Conservation (phyloP, 2,888 invertebrate species). For the Phortica magna region DNA sequence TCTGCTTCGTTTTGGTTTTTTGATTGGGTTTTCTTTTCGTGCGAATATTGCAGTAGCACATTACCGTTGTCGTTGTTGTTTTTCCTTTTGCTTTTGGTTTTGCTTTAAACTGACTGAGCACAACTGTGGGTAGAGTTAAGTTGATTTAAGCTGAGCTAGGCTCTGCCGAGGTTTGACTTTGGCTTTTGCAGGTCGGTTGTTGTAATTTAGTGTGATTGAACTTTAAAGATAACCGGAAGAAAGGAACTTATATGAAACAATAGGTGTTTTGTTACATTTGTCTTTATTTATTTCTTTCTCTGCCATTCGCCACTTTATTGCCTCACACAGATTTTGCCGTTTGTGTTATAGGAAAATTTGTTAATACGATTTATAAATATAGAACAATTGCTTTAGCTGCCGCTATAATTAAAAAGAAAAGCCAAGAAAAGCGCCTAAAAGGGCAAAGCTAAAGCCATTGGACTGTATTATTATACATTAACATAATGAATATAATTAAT, state of each 20-base stretch:
- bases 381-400: no score
- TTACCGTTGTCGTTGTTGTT: constrained; percentile 4
- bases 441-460: no score
- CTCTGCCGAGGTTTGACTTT: constrained; percentile 26
- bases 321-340: not conserved
- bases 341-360: not conserved
- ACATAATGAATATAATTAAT: no score
- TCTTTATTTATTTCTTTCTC: constrained; percentile 1
- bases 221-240: constrained; percentile 68
- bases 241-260: constrained; percentile 53
- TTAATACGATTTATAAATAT: no score
- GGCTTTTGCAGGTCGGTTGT: constrained; percentile 53
- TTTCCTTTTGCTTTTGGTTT: not conserved
- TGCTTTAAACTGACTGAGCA: constrained; percentile 5
- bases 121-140: not conserved
- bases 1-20: not conserved
- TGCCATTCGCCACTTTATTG: not conserved
- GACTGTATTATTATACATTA: no score
- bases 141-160: not conserved
- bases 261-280: constrained; percentile 30
- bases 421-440: no score
- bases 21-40: constrained; percentile 1
- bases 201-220: constrained; percentile 74
- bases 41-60: not conserved
- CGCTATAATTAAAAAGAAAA: no score